Base-by-base conservation (phyloP, 1,140 invertebrate genomes). In the Ceratosolen solmsi region DNA sequence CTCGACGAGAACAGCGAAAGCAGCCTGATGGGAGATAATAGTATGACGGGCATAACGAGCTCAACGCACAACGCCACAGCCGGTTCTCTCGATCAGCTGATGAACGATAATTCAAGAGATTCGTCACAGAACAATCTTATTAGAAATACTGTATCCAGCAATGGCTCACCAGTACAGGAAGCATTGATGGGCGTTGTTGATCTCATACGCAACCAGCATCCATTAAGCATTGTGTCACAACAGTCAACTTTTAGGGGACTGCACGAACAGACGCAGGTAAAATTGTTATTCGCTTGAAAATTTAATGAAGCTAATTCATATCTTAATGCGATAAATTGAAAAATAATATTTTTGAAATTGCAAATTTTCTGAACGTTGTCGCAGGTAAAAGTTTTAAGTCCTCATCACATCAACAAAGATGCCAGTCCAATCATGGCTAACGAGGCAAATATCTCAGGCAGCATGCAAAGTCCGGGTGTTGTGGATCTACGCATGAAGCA, bases 1-100 rank as follows among this genome's bases (percentile, higher is more conserved):
- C 87, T 94, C 1, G 95, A 96, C 86, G 95, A 96, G 80, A 94
- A 92, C 80, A 95, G 94, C 83, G 94, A 95, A 74, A 92, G 92
- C 79, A 93, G 93, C 65, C 89, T 94, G 38, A 87, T 93, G 30
- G 92, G 91, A 79, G 92, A 93, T 7, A 93, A 91, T 78, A 92
- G 90, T 41, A 90, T 92, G 85, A 89, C 91, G 41, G 87, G 88
- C 78, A 87, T 89, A 77, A 82, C 88, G 46, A 89, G 83, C 15
- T 80, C 89, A 5, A 86, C 86, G 1, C 79, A 82, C 27, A 49
- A 83, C 27, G 82, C 84, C 7, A 80, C 85, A 38, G 73, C 89
- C 8, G 89, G 89, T 82, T 88, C 89, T 0, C 80, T 91, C 38
- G 89, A 91, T 30, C 90, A 91, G 70, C 83, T 91, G 0, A 89